Percentiles rank a stretch among this genome's conserved stretches.
phyloP scores from a whole-genome alignment of 2,113 vertebrate genomes.

The Saimiri boliviensis region DNA sequence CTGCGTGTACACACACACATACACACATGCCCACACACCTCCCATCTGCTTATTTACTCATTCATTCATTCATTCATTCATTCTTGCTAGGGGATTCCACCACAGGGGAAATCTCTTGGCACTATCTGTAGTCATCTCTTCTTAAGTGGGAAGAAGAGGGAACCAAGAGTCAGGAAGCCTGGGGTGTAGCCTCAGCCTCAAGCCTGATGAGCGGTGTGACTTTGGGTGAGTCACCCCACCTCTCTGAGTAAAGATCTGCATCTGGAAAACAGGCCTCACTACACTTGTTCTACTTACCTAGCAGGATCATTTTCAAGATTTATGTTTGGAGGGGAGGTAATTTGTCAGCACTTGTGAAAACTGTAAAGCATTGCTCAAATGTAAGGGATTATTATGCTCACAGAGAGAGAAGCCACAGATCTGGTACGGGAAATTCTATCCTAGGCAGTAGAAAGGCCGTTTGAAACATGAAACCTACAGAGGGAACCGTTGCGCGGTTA shows the following conservation, averaged over 20 bases:
- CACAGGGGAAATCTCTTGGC: not conserved
- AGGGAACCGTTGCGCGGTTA: not conserved
- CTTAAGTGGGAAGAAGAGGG: not conserved
- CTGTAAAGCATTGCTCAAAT: not conserved
- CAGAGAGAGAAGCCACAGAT: not conserved
- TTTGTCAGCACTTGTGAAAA: not conserved
- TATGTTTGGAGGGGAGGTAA: not conserved
- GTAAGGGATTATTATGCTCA: not conserved
- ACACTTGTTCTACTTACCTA: not conserved
- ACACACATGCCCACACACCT: no score
- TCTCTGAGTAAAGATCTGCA: not conserved
- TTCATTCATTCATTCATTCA: not conserved
- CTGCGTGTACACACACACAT: fast-evolving
- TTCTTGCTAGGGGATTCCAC: not conserved
- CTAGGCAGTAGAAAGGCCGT: not conserved
- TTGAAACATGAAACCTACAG: not conserved
- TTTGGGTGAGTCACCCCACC: not conserved
- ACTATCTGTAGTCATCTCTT: not conserved
- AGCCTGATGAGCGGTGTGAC: not conserved
- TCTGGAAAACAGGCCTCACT: not conserved
- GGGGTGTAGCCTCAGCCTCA: not conserved
- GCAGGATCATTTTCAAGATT: not conserved
- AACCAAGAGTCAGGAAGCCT: not conserved
- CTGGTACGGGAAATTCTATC: not conserved
- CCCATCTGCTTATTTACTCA: not conserved